Evolutionary conservation across 2,888 invertebrate genomes (phyloP), one percentile per base, ranked within the genome.

Genomic region (Opisthograptis luteolata): DNA sequence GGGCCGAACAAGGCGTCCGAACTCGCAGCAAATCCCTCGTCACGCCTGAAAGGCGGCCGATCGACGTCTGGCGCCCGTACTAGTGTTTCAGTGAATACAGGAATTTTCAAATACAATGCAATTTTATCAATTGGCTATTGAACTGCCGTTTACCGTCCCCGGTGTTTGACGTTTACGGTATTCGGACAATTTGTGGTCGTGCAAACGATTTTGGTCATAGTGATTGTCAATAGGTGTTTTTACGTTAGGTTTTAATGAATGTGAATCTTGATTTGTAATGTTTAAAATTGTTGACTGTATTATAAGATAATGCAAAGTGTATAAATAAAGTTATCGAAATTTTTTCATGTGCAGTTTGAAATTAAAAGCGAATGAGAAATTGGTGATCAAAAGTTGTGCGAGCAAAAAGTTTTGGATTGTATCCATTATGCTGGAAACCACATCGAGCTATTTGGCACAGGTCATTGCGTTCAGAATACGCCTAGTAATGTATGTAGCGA

Each of bases 21-120:
- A 86, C 88, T 25, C 82, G 90, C 13, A 88, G 87, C 59, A 89
- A 89, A 68, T 79, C 87, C 0, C 71, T 89, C 13, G 81, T 85
- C 24, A 81, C 87, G 2, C 75, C 88, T 1, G 90, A 90, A 47
- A 87, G 87, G 58, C 85, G 81, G 73, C 91, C 94, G 45, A 92
- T 93, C n/a, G 95, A 95, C 70, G 95, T 95, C 48, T 95, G 95
- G 95, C 92, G 95, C 71, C 95, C 95, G 9, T 95, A 95, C 81
- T 95, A 84, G 65, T 44, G 47, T 47, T 51, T 54, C 37, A 61
- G 47, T 46, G 61, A 59, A 59, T 40, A 45, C 44, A 48, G 42
- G 48, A 36, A 56, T 52, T 51, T 58, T 50, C 34, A 53, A 46
- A 46, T 35, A 52, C 44, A 39, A 56, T 55, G 52, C 44, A 46